phyloP scores from a whole-genome alignment of 2,113 vertebrate species.

The Junco hyemalis region DNA sequence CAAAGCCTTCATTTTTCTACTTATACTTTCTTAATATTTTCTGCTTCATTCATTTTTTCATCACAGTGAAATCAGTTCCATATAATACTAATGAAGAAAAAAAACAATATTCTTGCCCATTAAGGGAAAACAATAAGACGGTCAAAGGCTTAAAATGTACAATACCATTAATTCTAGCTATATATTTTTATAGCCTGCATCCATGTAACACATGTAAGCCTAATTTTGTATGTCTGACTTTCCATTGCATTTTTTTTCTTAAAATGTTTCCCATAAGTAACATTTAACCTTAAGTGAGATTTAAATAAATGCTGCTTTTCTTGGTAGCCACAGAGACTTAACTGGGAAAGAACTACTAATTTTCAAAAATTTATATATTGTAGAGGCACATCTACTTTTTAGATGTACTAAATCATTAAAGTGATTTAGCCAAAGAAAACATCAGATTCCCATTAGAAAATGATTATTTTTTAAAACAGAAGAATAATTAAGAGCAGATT shows the following conservation, averaged over 20 bases:
- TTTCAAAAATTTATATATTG: neutral
- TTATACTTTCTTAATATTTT: conserved; percentile 44
- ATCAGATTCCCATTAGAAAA: neutral
- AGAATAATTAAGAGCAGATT: conserved; percentile 53
- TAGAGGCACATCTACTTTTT: neutral
- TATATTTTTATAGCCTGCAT: neutral
- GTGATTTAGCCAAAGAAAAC: conserved; percentile 10
- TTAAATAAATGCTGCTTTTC: neutral
- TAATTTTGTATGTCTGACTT: neutral
- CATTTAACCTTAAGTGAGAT: neutral
- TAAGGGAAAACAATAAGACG: neutral
- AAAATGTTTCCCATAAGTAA: neutral
- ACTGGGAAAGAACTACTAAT: neutral
- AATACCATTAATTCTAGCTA: neutral
- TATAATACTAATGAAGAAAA: neutral
- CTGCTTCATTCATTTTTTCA: conserved; percentile 28
- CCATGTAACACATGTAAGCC: neutral
- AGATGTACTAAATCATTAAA: neutral
- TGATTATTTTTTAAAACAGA: conserved; percentile 4
- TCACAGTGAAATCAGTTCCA: neutral
- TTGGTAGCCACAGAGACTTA: neutral
- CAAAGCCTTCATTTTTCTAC: conserved; percentile 37
- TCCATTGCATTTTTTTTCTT: neutral
- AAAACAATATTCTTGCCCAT: neutral
- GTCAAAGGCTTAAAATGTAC: neutral